Evolutionary conservation across 2,113 vertebrate genomes (phyloP).

Genomic region (Speoplatyrhinus poulsoni): DNA sequence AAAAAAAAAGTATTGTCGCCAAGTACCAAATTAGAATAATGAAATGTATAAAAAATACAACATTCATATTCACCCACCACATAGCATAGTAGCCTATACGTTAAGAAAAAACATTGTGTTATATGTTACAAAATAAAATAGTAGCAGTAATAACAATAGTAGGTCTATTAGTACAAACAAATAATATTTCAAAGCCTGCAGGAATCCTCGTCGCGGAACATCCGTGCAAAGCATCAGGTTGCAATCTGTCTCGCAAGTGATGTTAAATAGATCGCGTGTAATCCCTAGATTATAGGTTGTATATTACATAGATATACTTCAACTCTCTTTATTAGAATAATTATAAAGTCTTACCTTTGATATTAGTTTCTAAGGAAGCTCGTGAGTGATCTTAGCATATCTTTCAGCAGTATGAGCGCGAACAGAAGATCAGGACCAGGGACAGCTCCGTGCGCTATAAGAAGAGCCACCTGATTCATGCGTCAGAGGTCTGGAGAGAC

Average conservation of each 20-base stretch:
- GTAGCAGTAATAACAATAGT: neutral
- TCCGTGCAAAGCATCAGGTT: constrained; percentile 77
- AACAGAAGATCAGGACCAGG: constrained; percentile 61
- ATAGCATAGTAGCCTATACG: no score
- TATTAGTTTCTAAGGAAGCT: constrained; percentile 44
- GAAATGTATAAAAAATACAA: no score
- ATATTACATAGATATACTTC: neutral
- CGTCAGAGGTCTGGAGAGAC: constrained; percentile 67
- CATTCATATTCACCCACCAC: no score
- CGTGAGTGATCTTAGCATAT: constrained; percentile 52
- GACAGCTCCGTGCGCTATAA: constrained; percentile 82
- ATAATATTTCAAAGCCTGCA: neutral
- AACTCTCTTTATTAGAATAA: neutral
- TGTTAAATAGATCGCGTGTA: neutral
- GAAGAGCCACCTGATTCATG: constrained; percentile 69
- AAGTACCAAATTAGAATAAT: no score
- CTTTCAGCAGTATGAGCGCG: constrained; percentile 35
- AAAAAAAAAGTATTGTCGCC: no score
- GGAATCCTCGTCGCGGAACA: constrained; percentile 20
- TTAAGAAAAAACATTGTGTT: no score
- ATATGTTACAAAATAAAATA: neutral
- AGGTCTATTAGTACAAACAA: neutral
- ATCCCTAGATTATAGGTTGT: no score
- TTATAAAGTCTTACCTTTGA: constrained; percentile 71
- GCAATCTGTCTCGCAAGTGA: constrained; percentile 29